Percentiles rank a stretch among this genome's conserved stretches.
These are phyloP conservation scores for Tanypteryx hageni DNA, from an alignment of 2,888 invertebrate species.

Conservation along the genomic window DNA sequence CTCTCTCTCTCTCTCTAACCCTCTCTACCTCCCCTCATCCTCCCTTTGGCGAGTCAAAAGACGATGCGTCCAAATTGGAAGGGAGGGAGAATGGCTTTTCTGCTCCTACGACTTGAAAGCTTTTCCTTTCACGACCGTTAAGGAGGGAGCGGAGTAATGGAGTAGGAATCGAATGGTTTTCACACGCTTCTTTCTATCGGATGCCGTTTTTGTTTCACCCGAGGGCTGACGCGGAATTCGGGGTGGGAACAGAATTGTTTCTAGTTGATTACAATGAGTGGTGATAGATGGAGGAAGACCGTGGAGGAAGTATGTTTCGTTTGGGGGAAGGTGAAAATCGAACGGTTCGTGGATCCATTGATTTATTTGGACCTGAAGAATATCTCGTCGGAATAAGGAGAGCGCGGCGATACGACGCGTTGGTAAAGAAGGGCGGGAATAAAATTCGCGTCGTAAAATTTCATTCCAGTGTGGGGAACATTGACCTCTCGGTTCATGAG, in stretches of 20 bases:
- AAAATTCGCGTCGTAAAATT: not conserved
- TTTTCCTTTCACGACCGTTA: slow-evolving; percentile 63
- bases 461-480: not conserved
- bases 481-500: not conserved
- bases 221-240: not conserved
- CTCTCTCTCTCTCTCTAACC: too few relatives aligned
- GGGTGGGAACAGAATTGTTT: slow-evolving; percentile 37
- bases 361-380: slow-evolving; percentile 9
- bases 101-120: slow-evolving; percentile 62
- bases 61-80: slow-evolving; percentile 60
- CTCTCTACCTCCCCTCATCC: not conserved
- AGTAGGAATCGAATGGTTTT: slow-evolving; percentile 63
- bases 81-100: slow-evolving; percentile 62
- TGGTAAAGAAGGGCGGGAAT: not conserved
- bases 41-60: slow-evolving; percentile 59
- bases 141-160: slow-evolving; percentile 52
- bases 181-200: slow-evolving; percentile 52
- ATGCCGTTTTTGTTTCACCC: slow-evolving; percentile 48
- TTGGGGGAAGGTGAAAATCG: not conserved
- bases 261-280: slow-evolving; percentile 29
- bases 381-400: not conserved
- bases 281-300: not conserved
- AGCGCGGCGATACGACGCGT: not conserved
- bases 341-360: slow-evolving; percentile 18
- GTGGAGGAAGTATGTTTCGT: not conserved